Conservation (phyloP, 2,888 invertebrate species). For the Antitype chi region DNA sequence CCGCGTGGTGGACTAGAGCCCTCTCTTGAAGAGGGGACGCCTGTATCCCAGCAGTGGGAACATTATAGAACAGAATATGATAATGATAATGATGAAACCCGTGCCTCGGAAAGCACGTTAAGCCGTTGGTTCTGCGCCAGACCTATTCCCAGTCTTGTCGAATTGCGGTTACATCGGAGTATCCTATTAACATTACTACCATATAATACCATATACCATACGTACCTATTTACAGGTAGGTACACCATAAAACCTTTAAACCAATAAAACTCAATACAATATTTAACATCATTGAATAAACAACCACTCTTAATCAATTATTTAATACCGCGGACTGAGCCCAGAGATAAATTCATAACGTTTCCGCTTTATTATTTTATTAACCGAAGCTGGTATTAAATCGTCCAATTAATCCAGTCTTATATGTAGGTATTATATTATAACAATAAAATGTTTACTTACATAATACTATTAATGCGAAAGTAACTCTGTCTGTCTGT, state of each 20-base stretch:
- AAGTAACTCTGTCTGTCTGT: too few species aligned
- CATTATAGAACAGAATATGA: too few species aligned
- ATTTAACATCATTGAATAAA: constrained; percentile 37
- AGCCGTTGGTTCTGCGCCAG: too few species aligned
- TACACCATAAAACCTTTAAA: constrained; percentile 3
- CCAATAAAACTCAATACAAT: constrained; percentile 1
- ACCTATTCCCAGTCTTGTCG: not conserved
- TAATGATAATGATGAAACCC: too few species aligned
- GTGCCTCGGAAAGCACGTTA: too few species aligned
- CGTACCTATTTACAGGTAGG: not conserved
- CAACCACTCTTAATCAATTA: constrained; percentile 37
- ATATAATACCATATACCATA: too few species aligned
- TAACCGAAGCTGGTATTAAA: constrained; percentile 33
- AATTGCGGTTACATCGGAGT: not conserved
- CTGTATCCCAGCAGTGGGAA: too few species aligned
- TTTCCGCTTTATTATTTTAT: constrained; percentile 31
- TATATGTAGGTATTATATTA: not conserved
- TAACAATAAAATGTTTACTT: too few species aligned
- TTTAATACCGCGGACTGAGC: constrained; percentile 5
- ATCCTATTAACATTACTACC: not conserved
- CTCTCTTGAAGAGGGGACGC: too few species aligned
- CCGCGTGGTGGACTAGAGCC: too few species aligned
- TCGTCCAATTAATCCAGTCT: constrained; percentile 8
- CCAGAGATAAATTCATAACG: constrained; percentile 28
- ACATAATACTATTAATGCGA: too few species aligned